Evolutionary conservation across 2,797 vertebrate species (phyloP).

Genomic region (Craterocephalus amniculus): DNA sequence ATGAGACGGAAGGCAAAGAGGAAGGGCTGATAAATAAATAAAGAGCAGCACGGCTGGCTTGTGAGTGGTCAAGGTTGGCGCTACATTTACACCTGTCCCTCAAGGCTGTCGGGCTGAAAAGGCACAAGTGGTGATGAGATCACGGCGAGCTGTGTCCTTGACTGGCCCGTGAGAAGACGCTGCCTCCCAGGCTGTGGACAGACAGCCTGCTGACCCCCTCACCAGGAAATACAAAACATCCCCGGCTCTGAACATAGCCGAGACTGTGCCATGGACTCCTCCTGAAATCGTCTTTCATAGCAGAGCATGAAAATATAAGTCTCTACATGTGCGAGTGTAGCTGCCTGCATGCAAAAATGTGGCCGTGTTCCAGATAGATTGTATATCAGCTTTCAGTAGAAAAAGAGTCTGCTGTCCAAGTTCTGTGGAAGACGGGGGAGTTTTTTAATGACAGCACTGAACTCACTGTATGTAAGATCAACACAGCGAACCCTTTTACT

Average conservation of each 20-base stretch:
- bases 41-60: conserved; percentile 71
- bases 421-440: not conserved
- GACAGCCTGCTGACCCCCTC: conserved; percentile 28
- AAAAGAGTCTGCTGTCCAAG: not conserved
- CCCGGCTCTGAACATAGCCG: not conserved
- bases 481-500: too few species aligned
- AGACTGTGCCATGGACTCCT: conserved; percentile 6
- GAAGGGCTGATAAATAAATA: conserved; percentile 79
- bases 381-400: too few species aligned
- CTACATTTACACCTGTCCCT: conserved; percentile 85
- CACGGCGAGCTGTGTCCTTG: conserved; percentile 62
- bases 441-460: not conserved
- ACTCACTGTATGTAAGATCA: not conserved
- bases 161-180: conserved; percentile 36
- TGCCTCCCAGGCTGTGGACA: conserved; percentile 23
- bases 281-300: conserved; percentile 25
- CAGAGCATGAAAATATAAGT: conserved; percentile 11
- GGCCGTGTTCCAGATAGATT: not conserved
- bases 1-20: conserved; percentile 30
- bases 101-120: conserved; percentile 79
- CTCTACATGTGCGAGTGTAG: not conserved
- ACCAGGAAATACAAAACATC: conserved; percentile 29
- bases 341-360: not conserved
- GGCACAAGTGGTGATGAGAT: conserved; percentile 75
- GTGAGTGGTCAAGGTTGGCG: conserved; percentile 78